Base-by-base conservation (phyloP, 2,888 invertebrate species). In the Cinara cedri region DNA sequence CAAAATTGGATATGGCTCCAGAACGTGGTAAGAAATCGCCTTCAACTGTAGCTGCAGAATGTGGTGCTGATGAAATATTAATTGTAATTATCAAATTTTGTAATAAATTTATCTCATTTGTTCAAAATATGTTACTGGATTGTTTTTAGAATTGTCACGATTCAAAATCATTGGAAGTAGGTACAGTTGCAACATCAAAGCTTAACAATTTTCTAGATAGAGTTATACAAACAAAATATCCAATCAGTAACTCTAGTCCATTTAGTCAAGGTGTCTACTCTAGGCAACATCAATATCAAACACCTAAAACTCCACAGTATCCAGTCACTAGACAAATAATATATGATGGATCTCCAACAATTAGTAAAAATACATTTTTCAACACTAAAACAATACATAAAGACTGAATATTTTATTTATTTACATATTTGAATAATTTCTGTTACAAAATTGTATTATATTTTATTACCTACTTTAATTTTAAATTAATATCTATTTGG, bases 131-230 rank as follows among this genome's bases (percentile, higher is more conserved):
- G 81, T 76, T 51, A 65, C 21, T 49, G 9, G 9, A 9, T 62
- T 74, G 82, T 81, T 85, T 84, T 62, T 83, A 90, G 90, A 89
- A 90, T 84, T 89, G 89, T 84, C 86, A 87, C 82, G 88, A 89
- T 87, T 88, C 85, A 82, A 91, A 94, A 82, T 94, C 94, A 82
- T 87, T 98, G 81, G 94, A 96, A n/a, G 95, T 98, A 8, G 98
- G 97, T 1, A 94, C 95, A 4, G 95, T 96, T 81, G 96, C 97
- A 85, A 92, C 97, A 11, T 96, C 98, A 0, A 97, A 97, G 86
- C 87, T 98, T 44, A 93, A 94, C 2, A 89, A 96, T 84, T 98
- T 98, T 87, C 97, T 97, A 86, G 98, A 98, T 87, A 94, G 94
- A 86, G 91, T 92, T 14, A 90, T 90, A 81, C 89, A 90, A 84